Conservation (phyloP, 2,797 vertebrate species). For the Mormyrus proboscirostris region DNA sequence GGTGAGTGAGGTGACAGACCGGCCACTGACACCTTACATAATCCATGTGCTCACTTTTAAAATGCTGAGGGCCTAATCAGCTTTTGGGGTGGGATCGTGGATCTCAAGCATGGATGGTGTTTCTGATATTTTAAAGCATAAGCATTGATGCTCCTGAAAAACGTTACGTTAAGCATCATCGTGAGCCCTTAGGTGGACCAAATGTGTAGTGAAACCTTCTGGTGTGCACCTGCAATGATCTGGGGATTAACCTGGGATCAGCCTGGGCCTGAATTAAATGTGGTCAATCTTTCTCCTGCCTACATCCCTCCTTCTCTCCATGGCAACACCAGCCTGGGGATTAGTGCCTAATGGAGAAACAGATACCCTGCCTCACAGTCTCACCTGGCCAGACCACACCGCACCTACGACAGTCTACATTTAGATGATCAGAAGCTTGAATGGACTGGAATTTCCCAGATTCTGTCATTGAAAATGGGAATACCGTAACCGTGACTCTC, state of each 20-base stretch:
- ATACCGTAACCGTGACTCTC: not conserved
- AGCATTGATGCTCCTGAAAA: not conserved
- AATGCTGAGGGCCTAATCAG: not conserved
- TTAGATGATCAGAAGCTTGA: not conserved
- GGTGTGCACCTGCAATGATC: not conserved
- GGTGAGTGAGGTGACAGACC: not conserved
- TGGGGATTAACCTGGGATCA: not conserved
- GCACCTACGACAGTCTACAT: not conserved
- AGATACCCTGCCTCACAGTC: not conserved
- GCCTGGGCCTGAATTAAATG: not conserved
- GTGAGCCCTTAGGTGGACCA: not conserved
- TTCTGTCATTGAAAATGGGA: not conserved
- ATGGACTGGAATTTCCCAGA: not conserved
- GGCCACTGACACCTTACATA: not conserved
- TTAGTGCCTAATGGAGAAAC: not conserved
- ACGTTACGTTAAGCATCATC: not conserved
- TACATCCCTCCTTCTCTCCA: not conserved
- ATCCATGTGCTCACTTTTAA: not conserved
- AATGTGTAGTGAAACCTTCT: not conserved
- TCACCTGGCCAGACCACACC: not conserved
- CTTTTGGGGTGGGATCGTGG: not conserved
- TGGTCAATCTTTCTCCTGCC: not conserved
- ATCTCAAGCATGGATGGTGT: not conserved
- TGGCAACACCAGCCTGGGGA: not conserved
- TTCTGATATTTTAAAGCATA: not conserved